Conservation (phyloP, 2,113 vertebrate species). For the Alligator sinensis region DNA sequence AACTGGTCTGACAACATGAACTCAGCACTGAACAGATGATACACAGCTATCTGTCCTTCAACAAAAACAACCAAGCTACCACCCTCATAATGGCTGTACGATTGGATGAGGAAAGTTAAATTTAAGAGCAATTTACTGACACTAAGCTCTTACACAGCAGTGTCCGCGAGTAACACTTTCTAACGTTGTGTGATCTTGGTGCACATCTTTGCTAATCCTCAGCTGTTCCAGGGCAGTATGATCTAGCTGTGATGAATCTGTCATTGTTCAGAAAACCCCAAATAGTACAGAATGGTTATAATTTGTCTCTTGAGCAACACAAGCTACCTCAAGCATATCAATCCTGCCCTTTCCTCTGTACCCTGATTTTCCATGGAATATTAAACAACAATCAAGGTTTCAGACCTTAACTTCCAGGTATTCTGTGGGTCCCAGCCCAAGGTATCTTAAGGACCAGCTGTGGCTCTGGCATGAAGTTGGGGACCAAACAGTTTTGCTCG, state of each 20-base stretch:
- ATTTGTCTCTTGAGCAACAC: background rate
- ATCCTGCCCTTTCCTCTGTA: background rate
- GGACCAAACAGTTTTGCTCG: no score
- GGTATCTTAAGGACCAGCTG: no score
- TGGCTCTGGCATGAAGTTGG: no score
- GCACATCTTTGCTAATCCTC: background rate
- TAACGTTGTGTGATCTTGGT: background rate
- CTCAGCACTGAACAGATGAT: background rate
- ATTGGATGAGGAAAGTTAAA: background rate
- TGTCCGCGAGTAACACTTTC: background rate
- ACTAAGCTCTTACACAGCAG: fast-evolving
- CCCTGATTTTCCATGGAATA: fast-evolving
- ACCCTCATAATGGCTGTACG: background rate
- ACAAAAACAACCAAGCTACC: background rate
- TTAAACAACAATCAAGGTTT: background rate
- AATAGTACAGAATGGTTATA: background rate
- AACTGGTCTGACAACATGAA: background rate
- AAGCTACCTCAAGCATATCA: background rate
- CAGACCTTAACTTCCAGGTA: no score
- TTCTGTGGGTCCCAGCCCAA: no score
- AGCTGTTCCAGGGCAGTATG: fast-evolving
- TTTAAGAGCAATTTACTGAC: background rate
- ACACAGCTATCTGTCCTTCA: background rate
- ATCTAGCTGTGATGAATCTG: background rate
- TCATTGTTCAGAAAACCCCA: background rate